Base-by-base conservation (phyloP, 2,797 vertebrate genomes). In the Platyrinchus mystaceus region DNA sequence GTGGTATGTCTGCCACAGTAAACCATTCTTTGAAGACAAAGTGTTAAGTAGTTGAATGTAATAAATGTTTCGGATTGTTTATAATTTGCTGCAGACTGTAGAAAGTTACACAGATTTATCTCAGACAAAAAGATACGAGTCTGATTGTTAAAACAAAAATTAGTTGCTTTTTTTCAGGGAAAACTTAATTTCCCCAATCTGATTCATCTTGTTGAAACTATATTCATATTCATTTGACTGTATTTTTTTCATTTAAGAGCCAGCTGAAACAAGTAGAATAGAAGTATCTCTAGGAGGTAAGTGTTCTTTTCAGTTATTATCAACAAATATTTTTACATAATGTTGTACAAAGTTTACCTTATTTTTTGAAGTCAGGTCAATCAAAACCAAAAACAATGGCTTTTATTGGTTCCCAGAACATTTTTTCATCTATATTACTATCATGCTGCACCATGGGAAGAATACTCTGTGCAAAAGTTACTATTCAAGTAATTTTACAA, bases 241-340 rank as follows among this genome's bases (percentile, higher is more conserved):
- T 37, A 7, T 76, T 67, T 82, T 95, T 96, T 86, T 82, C 23
- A 41, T 96, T 96, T 73, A 81, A 98, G 98, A 98, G 44, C 96
- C 97, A 53, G 22, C 96, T 60, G 96, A 98, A 74, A 92, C 95
- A 32, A 97, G 90, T 94, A 96, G 96, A 71, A 63, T 92, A 95
- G 94, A 98, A 92, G 93, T 63, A 63, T 86, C 97, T 53, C 80
- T 93, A 79, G 96, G 94, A 96, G 97, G 98, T 98, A 93, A 96
- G 79, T 80, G 27, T 50, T 62, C 62, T 26, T 49, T 93, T 89
- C 58, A 44, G 24, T 84, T 86, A 47, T 14, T 77, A 67, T 46
- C 34, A 69, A 43, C 18, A 59, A 73, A 32, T 75, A 77, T 34
- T 87, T 87, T 77, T 6, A 71, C 67, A 37, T 75, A 9, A 49